Percentiles rank a stretch among this genome's conserved stretches.
Conservation (phyloP, 2,113 vertebrate species). For the Ursus arctos region DNA sequence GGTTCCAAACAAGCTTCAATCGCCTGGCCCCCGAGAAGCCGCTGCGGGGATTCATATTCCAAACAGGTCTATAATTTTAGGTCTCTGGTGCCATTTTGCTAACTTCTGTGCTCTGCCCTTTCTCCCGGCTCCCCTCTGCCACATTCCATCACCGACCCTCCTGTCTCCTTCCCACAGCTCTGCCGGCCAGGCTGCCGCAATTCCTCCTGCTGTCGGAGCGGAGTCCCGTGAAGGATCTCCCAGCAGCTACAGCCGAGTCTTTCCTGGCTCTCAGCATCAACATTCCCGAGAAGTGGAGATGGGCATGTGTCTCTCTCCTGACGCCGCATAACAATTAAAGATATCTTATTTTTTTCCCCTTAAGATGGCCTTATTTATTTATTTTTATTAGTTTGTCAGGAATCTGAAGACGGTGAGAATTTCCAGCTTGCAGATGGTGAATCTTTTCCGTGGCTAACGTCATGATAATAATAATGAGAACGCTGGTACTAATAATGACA, state of each 20-base stretch:
- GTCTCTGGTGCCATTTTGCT: conserved; percentile 63
- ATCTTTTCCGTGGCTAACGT: neutral
- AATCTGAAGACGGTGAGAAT: conserved; percentile 56
- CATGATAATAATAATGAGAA: neutral
- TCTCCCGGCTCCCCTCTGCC: fast-evolving
- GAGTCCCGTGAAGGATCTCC: neutral
- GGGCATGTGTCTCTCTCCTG: neutral
- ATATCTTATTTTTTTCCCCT: neutral
- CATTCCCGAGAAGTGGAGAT: conserved; percentile 34
- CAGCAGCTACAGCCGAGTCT: fast-evolving
- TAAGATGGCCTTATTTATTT: conserved; percentile 1
- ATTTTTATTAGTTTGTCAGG: conserved; percentile 9
- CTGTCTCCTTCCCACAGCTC: neutral
- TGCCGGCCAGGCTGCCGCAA: neutral
- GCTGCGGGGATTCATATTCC: conserved; percentile 66
- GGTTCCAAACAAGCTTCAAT: conserved; percentile 63
- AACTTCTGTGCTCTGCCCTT: neutral
- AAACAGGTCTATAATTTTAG: conserved; percentile 42
- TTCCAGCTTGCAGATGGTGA: conserved; percentile 49
- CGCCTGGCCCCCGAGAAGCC: neutral
- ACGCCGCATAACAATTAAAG: neutral
- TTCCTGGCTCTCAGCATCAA: neutral
- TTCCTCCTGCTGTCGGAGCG: neutral
- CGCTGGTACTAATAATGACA: neutral
- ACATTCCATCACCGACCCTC: neutral